phyloP scores from a whole-genome alignment of 2,113 vertebrate species.

The Apus apus region DNA sequence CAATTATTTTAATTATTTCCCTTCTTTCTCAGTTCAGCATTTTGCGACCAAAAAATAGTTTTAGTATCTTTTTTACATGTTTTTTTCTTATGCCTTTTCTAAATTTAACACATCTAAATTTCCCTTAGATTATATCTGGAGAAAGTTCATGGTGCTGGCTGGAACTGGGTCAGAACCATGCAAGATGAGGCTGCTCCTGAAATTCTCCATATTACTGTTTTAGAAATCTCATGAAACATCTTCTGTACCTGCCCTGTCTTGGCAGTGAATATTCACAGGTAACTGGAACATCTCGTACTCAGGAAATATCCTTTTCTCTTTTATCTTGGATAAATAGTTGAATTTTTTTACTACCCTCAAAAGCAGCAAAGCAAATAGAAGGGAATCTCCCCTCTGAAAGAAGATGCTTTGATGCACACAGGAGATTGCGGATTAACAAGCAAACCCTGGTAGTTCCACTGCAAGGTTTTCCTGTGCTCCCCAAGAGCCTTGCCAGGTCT shows the following conservation, averaged over 20 bases:
- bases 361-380: background rate
- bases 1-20: conserved; percentile 32
- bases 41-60: background rate
- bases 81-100: background rate
- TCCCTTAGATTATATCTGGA: background rate
- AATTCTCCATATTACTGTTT: background rate
- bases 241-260: background rate
- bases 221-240: background rate
- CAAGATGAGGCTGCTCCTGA: background rate
- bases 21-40: background rate
- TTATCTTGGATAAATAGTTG: background rate
- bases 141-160: background rate
- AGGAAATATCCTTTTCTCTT: background rate
- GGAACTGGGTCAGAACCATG: background rate
- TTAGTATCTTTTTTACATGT: rapidly evolving
- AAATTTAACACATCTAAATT: background rate
- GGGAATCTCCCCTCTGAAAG: background rate
- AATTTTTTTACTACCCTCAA: background rate
- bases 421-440: background rate
- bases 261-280: background rate
- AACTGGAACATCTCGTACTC: background rate
- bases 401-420: background rate
- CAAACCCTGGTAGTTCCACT: background rate
- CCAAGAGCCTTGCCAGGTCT: background rate
- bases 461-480: background rate